Conservation (phyloP, 2,797 vertebrate species). For the Sphenopsis melanotis region DNA sequence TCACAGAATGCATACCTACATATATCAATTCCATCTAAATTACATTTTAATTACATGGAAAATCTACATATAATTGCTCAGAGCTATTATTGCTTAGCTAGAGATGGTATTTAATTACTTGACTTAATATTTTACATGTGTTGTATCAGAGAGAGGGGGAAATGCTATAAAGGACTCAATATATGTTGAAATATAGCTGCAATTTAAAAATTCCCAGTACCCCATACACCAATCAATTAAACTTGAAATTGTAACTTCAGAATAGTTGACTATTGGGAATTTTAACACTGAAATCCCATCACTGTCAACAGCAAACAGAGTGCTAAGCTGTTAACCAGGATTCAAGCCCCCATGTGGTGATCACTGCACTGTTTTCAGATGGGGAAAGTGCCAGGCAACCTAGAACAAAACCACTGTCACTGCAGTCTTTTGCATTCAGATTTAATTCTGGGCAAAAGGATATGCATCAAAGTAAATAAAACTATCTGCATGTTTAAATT, state of each 20-base stretch:
- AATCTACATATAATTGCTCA: not conserved
- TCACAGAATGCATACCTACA: not conserved
- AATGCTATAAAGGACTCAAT: not conserved
- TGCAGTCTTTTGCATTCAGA: not conserved
- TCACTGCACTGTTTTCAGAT: not conserved
- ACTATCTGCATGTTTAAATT: not conserved
- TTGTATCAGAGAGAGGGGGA: not conserved
- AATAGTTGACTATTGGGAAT: not conserved
- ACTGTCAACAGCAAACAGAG: not conserved
- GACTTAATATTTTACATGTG: constrained; percentile 26
- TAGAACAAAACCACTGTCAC: fast-evolving
- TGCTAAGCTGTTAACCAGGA: not conserved
- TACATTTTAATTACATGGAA: constrained; percentile 18
- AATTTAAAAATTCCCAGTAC: not conserved
- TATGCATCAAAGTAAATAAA: not conserved
- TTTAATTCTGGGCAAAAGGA: not conserved
- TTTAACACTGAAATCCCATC: not conserved
- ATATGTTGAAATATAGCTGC: not conserved
- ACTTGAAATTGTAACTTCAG: not conserved
- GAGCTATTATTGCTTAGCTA: not conserved
- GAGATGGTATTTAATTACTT: constrained; percentile 13
- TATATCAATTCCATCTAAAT: not conserved
- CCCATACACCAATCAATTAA: not conserved
- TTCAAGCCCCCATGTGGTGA: not conserved
- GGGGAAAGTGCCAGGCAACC: not conserved